Evolutionary conservation across 2,797 vertebrate species (phyloP).

Genomic region (Buphagus erythrorhynchus): DNA sequence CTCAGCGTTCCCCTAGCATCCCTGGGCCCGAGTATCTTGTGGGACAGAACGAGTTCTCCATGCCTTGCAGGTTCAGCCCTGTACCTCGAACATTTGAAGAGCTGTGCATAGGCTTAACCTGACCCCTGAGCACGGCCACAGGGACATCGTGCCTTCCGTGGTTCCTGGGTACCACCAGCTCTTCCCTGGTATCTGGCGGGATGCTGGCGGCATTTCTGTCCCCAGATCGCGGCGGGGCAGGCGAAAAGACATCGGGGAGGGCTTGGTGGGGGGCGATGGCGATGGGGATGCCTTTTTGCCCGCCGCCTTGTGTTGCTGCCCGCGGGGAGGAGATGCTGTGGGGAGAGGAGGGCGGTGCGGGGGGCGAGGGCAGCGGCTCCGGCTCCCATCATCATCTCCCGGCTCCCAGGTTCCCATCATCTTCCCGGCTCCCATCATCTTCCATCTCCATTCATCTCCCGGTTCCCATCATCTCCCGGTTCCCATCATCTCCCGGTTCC

Average conservation of each 20-base stretch:
- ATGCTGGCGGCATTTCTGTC: background rate
- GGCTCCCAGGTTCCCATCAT: background rate
- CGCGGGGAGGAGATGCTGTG: background rate
- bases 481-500: background rate
- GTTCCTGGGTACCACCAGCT: fast-evolving
- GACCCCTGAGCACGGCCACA: fast-evolving
- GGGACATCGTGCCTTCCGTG: fast-evolving
- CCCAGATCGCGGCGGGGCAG: too few species aligned
- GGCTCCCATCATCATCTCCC: too few species aligned
- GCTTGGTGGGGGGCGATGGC: fast-evolving
- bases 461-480: too few species aligned
- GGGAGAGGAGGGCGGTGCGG: background rate
- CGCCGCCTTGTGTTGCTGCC: background rate
- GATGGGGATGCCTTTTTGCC: fast-evolving
- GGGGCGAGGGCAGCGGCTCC: background rate
- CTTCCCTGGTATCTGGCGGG: too few species aligned
- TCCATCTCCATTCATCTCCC: too few species aligned
- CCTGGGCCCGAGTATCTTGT: fast-evolving
- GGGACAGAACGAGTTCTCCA: background rate
- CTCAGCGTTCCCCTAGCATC: fast-evolving
- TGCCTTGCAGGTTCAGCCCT: background rate
- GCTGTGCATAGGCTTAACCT: fast-evolving
- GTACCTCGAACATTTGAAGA: fast-evolving
- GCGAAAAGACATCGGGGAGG: fast-evolving
- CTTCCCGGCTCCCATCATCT: background rate